phyloP scores from a whole-genome alignment of 35 echinoderm and acorn worm species.

The Hemicentrotus pulcherrimus region DNA sequence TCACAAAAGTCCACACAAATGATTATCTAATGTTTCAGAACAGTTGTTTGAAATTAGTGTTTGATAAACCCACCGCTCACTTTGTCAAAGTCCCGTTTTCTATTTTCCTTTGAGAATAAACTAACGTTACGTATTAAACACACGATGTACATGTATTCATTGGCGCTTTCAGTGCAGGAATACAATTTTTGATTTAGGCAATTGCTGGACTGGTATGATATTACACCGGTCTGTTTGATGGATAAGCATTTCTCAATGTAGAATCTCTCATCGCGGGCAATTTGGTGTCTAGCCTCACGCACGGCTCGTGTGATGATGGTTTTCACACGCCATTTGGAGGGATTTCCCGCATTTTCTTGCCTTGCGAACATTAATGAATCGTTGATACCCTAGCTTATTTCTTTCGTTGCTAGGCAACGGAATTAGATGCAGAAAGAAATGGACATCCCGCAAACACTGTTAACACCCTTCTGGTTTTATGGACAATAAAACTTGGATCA shows the following conservation, averaged over 20 bases:
- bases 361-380: constrained; percentile 11
- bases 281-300: neutral
- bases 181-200: neutral
- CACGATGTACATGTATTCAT: neutral
- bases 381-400: neutral
- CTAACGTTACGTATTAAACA: too few relatives aligned
- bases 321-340: neutral
- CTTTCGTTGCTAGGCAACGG: neutral
- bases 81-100: too few relatives aligned
- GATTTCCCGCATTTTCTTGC: neutral
- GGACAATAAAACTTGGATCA: too few relatives aligned
- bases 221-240: neutral
- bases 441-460: neutral
- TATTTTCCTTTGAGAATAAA: too few relatives aligned
- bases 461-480: too few relatives aligned
- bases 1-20: too few relatives aligned
- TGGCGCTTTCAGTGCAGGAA: neutral
- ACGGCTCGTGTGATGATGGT: neutral
- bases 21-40: too few relatives aligned
- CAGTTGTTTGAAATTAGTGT: too few relatives aligned
- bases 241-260: neutral
- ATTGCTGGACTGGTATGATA: neutral
- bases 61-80: too few relatives aligned
- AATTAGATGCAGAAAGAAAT: neutral
- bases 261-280: neutral